Evolutionary conservation across 2,797 vertebrate species (phyloP).

Genomic region (Poecilia velifera): DNA sequence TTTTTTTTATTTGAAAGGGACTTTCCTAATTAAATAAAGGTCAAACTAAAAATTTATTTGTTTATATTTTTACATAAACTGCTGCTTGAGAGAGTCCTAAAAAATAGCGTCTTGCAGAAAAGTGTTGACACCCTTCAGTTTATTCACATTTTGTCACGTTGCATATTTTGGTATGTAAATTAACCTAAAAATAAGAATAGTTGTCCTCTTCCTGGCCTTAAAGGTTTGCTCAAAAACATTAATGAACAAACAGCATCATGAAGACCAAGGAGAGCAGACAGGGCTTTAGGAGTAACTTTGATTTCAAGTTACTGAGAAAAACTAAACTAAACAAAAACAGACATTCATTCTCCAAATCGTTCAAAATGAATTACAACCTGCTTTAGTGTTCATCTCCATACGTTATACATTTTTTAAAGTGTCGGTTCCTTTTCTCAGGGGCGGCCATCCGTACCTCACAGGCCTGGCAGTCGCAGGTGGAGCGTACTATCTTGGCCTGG

Average conservation of each 20-base stretch:
- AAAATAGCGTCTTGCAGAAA: background rate
- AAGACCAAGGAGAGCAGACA: background rate
- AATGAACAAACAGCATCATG: background rate
- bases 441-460: constrained; percentile 96
- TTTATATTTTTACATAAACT: constrained; percentile 17
- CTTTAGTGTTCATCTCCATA: background rate
- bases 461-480: constrained; percentile 96
- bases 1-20: background rate
- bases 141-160: background rate
- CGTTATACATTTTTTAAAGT: background rate
- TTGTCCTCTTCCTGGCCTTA: background rate
- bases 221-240: background rate
- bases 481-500: constrained; percentile 95
- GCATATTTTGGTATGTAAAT: background rate
- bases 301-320: background rate
- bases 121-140: background rate
- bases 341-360: background rate
- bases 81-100: background rate
- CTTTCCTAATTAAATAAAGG: too few relatives aligned
- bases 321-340: background rate
- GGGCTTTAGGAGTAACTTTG: background rate
- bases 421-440: constrained; percentile 75
- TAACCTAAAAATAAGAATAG: too few relatives aligned
- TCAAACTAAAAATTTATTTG: too few relatives aligned
- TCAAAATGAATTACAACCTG: background rate